Conservation (phyloP, 2,888 invertebrate genomes). For the Dynastes maya region DNA sequence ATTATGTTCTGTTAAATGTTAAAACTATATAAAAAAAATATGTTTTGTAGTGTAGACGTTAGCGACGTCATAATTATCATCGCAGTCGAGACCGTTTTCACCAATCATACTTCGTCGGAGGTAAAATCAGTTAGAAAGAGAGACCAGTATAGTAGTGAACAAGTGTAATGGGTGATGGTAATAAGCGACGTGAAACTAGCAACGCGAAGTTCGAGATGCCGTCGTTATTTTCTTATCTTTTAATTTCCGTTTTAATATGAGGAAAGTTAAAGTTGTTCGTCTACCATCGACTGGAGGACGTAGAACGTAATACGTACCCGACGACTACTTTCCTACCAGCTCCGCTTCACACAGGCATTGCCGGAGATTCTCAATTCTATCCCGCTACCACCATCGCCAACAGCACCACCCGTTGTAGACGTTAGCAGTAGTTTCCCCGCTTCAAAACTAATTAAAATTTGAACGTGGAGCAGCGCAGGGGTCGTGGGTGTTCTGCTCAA, state of each 20-base stretch:
- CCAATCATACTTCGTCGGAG: too few relatives aligned
- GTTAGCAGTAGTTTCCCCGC: slow-evolving; percentile 6
- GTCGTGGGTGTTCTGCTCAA: slow-evolving; percentile 57
- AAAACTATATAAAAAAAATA: too few relatives aligned
- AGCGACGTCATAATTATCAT: too few relatives aligned
- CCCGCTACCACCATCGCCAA: not conserved
- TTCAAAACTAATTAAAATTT: slow-evolving; percentile 71
- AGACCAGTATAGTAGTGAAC: not conserved
- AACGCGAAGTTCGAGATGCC: too few relatives aligned
- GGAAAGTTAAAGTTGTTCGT: slow-evolving; percentile 61
- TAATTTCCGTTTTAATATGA: slow-evolving; percentile 70
- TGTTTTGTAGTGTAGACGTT: too few relatives aligned
- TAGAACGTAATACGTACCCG: not conserved
- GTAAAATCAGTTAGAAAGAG: not conserved
- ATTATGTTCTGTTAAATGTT: too few relatives aligned
- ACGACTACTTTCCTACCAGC: not conserved
- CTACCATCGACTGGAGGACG: slow-evolving; percentile 23
- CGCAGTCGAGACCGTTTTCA: too few relatives aligned
- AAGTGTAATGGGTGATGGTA: not conserved
- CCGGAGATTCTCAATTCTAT: not conserved
- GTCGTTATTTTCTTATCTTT: slow-evolving; percentile 68
- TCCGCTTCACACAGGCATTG: not conserved
- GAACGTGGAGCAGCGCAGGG: slow-evolving; percentile 61
- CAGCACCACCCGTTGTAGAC: not conserved
- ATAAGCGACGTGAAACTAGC: not conserved